Conservation (phyloP, 2,888 invertebrate species). For the Magallana nippona region DNA sequence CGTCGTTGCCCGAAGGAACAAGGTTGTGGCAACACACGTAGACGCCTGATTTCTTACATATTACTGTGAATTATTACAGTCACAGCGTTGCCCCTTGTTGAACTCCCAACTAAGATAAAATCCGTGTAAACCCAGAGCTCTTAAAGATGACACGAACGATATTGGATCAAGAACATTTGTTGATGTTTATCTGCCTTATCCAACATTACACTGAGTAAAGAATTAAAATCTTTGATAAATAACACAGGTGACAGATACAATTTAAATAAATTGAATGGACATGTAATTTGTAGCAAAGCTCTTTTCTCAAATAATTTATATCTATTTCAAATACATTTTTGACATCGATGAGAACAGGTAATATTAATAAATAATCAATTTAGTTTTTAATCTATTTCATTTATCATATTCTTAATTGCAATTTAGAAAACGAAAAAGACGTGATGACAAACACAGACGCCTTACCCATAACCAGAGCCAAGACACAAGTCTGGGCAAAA, state of each 20-base stretch:
- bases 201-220: neutral
- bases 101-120: slow-evolving; percentile 11
- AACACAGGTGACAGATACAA: no score
- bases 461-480: slow-evolving; percentile 53
- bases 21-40: neutral
- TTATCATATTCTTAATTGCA: neutral
- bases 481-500: slow-evolving; percentile 61
- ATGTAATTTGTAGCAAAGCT: no score
- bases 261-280: no score
- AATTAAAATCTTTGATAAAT: no score
- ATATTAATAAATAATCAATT: neutral
- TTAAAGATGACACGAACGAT: slow-evolving; percentile 17
- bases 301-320: no score
- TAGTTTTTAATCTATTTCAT: neutral
- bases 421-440: slow-evolving; percentile 40
- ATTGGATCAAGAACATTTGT: neutral
- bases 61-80: slow-evolving; percentile 21
- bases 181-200: neutral
- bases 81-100: slow-evolving; percentile 17
- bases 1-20: slow-evolving; percentile 12
- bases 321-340: no score
- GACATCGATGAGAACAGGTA: no score
- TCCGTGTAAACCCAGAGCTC: neutral
- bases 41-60: slow-evolving; percentile 15
- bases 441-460: slow-evolving; percentile 40